Base-by-base conservation (phyloP, 2,113 vertebrate genomes). In the Percina caprodes region DNA sequence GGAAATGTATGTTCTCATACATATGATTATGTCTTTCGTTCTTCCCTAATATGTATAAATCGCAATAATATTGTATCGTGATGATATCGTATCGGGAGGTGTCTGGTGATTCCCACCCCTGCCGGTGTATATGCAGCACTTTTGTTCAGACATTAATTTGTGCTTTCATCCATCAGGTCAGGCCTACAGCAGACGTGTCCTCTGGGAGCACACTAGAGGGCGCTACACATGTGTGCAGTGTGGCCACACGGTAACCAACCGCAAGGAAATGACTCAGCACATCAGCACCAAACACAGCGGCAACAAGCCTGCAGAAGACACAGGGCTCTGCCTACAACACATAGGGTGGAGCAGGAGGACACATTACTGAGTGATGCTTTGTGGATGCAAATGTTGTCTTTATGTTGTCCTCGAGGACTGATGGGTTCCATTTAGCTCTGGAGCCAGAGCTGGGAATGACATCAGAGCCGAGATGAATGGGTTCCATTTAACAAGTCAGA, bases 121-220 rank as follows among this genome's bases (percentile, higher is more conserved):
- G 3, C 4, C 3, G 30, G 30, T 30, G 30, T 30, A 30, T 3
- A 30, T 30, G 2, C 30, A 30, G 30, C 30, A 30, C 30, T 30
- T 30, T 4, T 30, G 30, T 6, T 46, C 1, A 15, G 2, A 56
- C 16, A 6, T 12, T 11, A 0, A 51, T 48, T 10, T 61, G 9
- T 78, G 23, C 4, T 62, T 52, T 35, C 51, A 4, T 65, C 18
- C 71, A 9, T 48, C 92, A 98, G 97, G 95, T 60, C 89, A 94
- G 75, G 81, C 94, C 55, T 94, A 95, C 90, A 95, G 88, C 90
- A 96, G 96, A 84, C 96, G 97, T 66, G 95, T 99, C 23, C 94
- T 98, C 14, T 99, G 98, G 98, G 96, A 98, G 87, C 97, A 99
- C 95, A 99, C 96, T 3, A 96, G 96, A 59, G 98, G 97, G 59